Evolutionary conservation across 1,140 invertebrate species (phyloP), one percentile per base, ranked within the genome.

Genomic region (Philotrypesis tridentata): DNA sequence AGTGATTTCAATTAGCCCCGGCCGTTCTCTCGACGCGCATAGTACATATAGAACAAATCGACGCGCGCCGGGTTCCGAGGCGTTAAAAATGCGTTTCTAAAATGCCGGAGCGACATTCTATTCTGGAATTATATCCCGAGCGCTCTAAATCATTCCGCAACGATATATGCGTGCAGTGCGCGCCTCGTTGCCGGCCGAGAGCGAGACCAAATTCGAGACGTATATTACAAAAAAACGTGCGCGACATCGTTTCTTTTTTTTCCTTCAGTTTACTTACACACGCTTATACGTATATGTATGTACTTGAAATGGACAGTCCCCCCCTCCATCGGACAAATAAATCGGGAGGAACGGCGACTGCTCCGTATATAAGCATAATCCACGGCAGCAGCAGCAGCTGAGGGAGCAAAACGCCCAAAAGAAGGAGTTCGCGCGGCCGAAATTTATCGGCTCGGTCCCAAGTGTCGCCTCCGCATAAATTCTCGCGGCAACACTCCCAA

Each of bases 391-490:
- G 65, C 40, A 43, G 7, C 40, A 1, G 8, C 37, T n/a, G 43
- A 48, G 5, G 43, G 17, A 17, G 43, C 43, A 21, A 48, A 48
- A 48, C 43, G 43, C 17, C 17, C 14, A 48, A 48, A 48, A 48
- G 43, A 14, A 48, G 14, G 1, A 14, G 65, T n/a, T 25, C 23
- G 9, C 33, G 79, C 73, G 40, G 74, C 80, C 70, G 55, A 82
- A 82, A 82, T 82, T 78, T 82, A 82, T 82, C 60, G 75, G 81
- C 55, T 48, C 73, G 37, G 43, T 17, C 48, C 43, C 21, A 70
- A 75, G n/a, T 43, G 71, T 68, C 70, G 55, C 27, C 43, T 55
- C n/a, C 3, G 55, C 73, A 77, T 77, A 82, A 82, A 82, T 82
- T 55, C 63, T 77, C 67, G 27, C 63, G 11, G 14, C 27, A 75